Percentiles rank a stretch among this genome's conserved stretches.
phyloP scores from a whole-genome alignment of 2,888 invertebrate genomes.

The Ptychoptera contaminata region DNA sequence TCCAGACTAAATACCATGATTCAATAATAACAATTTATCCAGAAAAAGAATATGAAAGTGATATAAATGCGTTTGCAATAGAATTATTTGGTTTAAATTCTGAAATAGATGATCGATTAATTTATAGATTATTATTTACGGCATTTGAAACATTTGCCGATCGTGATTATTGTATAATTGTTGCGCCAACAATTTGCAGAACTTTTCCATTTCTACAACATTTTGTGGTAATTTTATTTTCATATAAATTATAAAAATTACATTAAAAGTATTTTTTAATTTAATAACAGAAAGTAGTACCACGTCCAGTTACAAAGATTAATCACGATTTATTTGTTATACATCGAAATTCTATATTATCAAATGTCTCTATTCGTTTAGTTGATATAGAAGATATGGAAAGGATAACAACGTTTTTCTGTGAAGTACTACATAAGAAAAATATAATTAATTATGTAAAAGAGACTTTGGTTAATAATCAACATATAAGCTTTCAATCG shows the following conservation, averaged over 20 bases:
- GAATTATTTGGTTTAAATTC: conserved; percentile 40
- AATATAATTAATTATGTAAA: too few relatives aligned
- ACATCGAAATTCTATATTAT: conserved; percentile 6
- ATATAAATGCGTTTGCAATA: conserved; percentile 41
- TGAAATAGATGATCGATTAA: conserved; percentile 34
- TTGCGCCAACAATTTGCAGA: conserved; percentile 10
- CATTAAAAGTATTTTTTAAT: not conserved
- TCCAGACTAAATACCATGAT: too few relatives aligned
- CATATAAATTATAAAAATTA: not conserved
- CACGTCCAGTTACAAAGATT: conserved; percentile 1
- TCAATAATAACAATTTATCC: too few relatives aligned
- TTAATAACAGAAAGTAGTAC: conserved; percentile 5
- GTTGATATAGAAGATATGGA: too few relatives aligned
- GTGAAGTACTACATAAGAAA: too few relatives aligned
- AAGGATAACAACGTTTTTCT: too few relatives aligned
- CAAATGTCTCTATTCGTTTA: too few relatives aligned
- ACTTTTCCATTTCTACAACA: conserved; percentile 2
- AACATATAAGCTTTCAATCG: too few relatives aligned
- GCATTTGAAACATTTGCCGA: conserved; percentile 50
- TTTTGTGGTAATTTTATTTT: conserved; percentile 7
- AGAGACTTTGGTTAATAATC: too few relatives aligned
- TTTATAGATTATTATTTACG: conserved; percentile 41
- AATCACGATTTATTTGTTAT: conserved; percentile 9
- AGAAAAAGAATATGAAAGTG: conserved; percentile 24
- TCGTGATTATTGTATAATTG: conserved; percentile 35